Base-by-base conservation (phyloP, 2,113 vertebrate genomes). In the Alethe castanea region DNA sequence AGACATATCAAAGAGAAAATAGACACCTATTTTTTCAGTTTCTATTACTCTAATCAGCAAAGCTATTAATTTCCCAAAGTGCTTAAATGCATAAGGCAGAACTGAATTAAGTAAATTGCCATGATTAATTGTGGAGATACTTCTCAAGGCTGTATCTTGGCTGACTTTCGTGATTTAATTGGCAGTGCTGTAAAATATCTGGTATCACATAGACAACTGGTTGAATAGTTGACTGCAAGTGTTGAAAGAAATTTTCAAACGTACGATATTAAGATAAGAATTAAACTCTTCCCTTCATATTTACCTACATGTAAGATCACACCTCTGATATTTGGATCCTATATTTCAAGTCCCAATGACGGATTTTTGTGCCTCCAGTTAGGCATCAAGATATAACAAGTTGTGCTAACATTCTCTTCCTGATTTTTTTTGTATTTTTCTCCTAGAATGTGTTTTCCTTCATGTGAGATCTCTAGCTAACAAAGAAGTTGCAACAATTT, bases 81-180 rank as follows among this genome's bases (percentile, higher is more conserved):
- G 26, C n/a, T 57, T 81, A 86, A 93, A 94, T 72, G 53, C 45
- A 52, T 66, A 81, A 90, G 60, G 50, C 36, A 95, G 84, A 90
- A 86, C 29, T 19, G 86, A 94, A 89, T 88, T 82, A 92, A 92
- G 54, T 81, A 94, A 90, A 85, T 71, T 1, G 1, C 67, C 44
- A 40, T 38, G 72, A 93, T 95, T 95, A 95, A 82, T 77, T 61
- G 35, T 65, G 71, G 91, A 86, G 83, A 83, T 92, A 83, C 29
- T 88, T 85, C 35, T 92, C 50, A 85, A 95, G 70, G 72, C 85
- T 85, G 40, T 90, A 71, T 70, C 91, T 92, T 96, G 90, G 78
- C 83, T 96, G 90, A 96, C 94, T 79, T 95, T 97, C 78, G 45
- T 73, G 64, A 74, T 89, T 92, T 72, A 91, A 90, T 44, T 92